These are phyloP conservation scores for Spilogale gracilis DNA, from an alignment of 2,113 vertebrate genomes.

Conservation along the genomic window DNA sequence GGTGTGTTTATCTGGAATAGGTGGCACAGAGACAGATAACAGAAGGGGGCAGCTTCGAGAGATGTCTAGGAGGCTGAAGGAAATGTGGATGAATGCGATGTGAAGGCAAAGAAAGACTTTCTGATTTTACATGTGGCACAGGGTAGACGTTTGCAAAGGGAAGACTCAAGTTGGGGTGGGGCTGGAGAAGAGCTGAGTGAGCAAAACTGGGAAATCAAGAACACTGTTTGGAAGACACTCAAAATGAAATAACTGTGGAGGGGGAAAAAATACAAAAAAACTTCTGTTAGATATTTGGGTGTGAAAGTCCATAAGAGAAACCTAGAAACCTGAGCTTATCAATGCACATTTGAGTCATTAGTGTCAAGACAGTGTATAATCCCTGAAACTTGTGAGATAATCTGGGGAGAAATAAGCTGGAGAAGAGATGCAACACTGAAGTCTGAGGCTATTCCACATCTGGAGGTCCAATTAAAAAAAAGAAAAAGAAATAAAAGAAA, in stretches of 20 bases:
- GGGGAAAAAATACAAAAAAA: not conserved
- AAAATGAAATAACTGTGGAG: not conserved
- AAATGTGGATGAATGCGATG: not conserved
- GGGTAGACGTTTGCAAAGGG: rapidly evolving
- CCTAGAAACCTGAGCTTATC: not conserved
- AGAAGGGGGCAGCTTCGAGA: not conserved
- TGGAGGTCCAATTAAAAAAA: not conserved
- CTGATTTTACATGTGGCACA: not conserved
- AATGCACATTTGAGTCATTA: not conserved
- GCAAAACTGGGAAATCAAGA: not conserved
- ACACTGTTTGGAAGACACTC: not conserved
- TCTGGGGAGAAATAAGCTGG: rapidly evolving
- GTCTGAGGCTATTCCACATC: not conserved
- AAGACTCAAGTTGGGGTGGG: not conserved
- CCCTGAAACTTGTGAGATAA: not conserved
- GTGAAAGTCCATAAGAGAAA: not conserved
- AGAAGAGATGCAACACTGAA: not conserved
- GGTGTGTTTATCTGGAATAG: not conserved
- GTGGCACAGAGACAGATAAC: not conserved
- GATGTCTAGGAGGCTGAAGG: not conserved
- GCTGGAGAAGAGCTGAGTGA: not conserved
- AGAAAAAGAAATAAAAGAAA: not conserved
- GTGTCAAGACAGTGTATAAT: not conserved
- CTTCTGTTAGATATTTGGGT: not conserved
- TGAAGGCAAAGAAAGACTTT: not conserved